Percentiles rank a stretch among this genome's conserved stretches.
Conservation (phyloP, 2,797 vertebrate species). For the Lithobates sylvaticus region DNA sequence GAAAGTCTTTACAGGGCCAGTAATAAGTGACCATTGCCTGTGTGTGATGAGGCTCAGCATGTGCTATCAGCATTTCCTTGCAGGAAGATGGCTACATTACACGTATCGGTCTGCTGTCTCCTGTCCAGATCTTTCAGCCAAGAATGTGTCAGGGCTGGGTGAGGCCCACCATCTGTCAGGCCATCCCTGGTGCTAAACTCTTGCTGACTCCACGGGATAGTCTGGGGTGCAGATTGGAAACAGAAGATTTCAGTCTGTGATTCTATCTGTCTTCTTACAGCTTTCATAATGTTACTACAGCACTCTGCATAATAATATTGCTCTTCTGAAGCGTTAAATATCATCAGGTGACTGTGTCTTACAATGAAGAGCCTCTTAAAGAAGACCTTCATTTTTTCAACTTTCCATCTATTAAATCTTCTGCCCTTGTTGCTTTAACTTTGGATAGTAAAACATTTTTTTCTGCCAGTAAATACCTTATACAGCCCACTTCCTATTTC, state of each 20-base stretch:
- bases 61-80: slow-evolving; percentile 32
- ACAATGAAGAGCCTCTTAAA: not conserved
- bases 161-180: slow-evolving; percentile 37
- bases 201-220: slow-evolving; percentile 29
- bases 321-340: not conserved
- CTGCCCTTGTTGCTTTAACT: too few species aligned
- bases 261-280: not conserved
- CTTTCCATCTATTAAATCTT: too few species aligned
- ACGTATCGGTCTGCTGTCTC: slow-evolving; percentile 22
- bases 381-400: too few species aligned
- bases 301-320: not conserved
- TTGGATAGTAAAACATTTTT: too few species aligned
- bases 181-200: slow-evolving; percentile 30
- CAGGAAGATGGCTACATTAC: slow-evolving; percentile 41
- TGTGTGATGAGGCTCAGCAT: not conserved
- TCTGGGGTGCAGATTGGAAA: not conserved
- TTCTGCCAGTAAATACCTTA: too few species aligned
- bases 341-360: too few species aligned
- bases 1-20: not conserved
- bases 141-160: slow-evolving; percentile 48
- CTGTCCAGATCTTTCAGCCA: slow-evolving; percentile 45
- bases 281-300: not conserved
- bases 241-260: not conserved
- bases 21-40: not conserved
- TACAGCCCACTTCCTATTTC: too few species aligned